phyloP scores from a whole-genome alignment of 1,140 invertebrate species.

The Drosophila obscura region DNA sequence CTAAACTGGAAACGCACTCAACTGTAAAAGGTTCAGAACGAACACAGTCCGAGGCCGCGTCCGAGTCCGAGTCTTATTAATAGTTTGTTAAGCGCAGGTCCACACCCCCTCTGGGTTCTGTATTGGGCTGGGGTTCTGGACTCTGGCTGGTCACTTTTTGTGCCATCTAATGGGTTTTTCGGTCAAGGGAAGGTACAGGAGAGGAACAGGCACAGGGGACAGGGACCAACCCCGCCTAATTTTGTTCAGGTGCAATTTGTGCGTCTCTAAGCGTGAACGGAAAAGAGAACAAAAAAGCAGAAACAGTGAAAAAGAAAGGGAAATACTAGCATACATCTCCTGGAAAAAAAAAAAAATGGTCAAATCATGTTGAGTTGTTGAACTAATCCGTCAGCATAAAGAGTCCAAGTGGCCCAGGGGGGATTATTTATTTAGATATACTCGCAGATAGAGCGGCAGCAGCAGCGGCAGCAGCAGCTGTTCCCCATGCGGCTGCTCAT shows the following conservation, averaged over 20 bases:
- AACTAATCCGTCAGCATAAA: slow-evolving; percentile 77
- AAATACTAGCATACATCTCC: slow-evolving; percentile 1
- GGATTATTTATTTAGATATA: slow-evolving; percentile 48
- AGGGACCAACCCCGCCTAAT: slow-evolving; percentile 54
- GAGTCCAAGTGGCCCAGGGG: slow-evolving; percentile 29
- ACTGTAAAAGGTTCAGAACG: slow-evolving; percentile 58
- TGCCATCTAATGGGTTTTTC: slow-evolving; percentile 70
- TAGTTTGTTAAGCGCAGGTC: slow-evolving; percentile 79
- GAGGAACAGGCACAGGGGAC: background rate
- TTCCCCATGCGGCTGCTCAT: slow-evolving; percentile 45
- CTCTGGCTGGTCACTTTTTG: slow-evolving; percentile 44
- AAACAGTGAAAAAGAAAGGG: slow-evolving; percentile 18
- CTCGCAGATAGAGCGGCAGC: slow-evolving; percentile 27
- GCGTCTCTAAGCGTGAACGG: slow-evolving; percentile 60
- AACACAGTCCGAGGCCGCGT: slow-evolving; percentile 22
- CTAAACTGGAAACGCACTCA: slow-evolving; percentile 52
- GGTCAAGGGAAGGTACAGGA: slow-evolving; percentile 32
- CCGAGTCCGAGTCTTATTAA: slow-evolving; percentile 61
- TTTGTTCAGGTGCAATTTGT: slow-evolving; percentile 82
- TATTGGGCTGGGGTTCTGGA: slow-evolving; percentile 2
- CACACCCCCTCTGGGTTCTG: slow-evolving; percentile 60
- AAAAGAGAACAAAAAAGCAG: slow-evolving; percentile 12
- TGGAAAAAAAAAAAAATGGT: slow-evolving; percentile 53
- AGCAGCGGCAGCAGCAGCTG: slow-evolving; percentile 35
- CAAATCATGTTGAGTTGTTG: slow-evolving; percentile 78